A percentile compares a stretch with the other conserved stretches of the same genome.
Evolutionary conservation across 2,113 vertebrate species (phyloP).

Genomic region (Poeciliopsis occidentalis): DNA sequence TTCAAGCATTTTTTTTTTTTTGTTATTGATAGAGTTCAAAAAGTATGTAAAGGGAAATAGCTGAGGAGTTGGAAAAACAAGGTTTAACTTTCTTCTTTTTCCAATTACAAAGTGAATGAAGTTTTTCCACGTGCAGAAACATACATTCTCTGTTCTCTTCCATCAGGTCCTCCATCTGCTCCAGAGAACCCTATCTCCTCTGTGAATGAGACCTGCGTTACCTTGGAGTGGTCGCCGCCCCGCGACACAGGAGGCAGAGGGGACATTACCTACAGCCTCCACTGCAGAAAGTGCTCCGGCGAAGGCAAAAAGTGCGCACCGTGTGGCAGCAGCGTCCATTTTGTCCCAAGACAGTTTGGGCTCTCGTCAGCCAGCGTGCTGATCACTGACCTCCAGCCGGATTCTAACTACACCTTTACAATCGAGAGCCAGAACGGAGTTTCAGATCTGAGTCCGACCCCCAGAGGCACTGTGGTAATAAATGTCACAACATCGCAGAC

Average conservation of each 20-base stretch:
- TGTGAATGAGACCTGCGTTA: slow-evolving; percentile 84
- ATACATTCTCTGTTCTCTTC: not conserved
- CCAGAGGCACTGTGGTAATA: slow-evolving; percentile 74
- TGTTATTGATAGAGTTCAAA: not conserved
- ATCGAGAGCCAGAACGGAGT: slow-evolving; percentile 84
- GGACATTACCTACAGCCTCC: slow-evolving; percentile 82
- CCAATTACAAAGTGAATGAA: not conserved
- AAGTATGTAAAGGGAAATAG: not conserved
- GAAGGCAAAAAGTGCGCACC: slow-evolving; percentile 76
- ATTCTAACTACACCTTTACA: slow-evolving; percentile 85
- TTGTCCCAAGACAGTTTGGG: slow-evolving; percentile 83
- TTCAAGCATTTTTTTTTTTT: not conserved
- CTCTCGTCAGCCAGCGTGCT: slow-evolving; percentile 73
- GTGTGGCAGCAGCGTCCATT: slow-evolving; percentile 82
- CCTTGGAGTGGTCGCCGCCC: slow-evolving; percentile 83
- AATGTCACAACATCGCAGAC: slow-evolving; percentile 85
- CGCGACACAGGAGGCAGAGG: slow-evolving; percentile 80
- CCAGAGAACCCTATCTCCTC: slow-evolving; percentile 84
- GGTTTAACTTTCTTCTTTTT: not conserved
- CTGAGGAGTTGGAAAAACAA: not conserved
- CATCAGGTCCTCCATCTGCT: slow-evolving; percentile 80
- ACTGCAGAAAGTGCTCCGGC: slow-evolving; percentile 80
- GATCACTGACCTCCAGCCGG: slow-evolving; percentile 82
- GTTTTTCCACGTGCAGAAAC: not conserved
- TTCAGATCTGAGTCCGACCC: slow-evolving; percentile 78